Evolutionary conservation across 2,888 invertebrate species (phyloP).

Genomic region (Resseliella maxima): DNA sequence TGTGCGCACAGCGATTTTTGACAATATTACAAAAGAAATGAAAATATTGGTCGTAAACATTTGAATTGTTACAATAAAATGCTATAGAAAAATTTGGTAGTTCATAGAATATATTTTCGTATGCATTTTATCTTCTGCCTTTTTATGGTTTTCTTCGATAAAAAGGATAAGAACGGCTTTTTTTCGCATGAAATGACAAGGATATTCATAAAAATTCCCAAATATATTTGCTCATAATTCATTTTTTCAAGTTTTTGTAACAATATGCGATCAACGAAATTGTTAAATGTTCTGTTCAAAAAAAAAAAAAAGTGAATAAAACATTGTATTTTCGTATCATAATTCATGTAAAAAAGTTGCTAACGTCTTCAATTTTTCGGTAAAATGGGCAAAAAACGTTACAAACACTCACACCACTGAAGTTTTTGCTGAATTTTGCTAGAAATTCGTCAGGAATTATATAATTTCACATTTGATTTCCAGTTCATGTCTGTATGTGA

Average conservation of each 20-base stretch:
- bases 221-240: constrained; percentile 1
- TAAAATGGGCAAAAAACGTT: too few relatives aligned
- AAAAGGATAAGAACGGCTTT: background rate
- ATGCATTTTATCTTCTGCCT: background rate
- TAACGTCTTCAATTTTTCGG: too few relatives aligned
- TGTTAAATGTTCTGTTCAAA: background rate
- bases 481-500: too few relatives aligned
- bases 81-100: background rate
- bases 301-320: background rate
- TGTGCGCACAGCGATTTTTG: background rate
- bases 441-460: too few relatives aligned
- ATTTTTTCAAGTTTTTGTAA: background rate
- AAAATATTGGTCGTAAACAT: background rate
- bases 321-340: background rate
- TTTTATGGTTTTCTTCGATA: background rate
- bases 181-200: background rate
- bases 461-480: too few relatives aligned
- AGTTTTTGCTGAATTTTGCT: too few relatives aligned
- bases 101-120: background rate
- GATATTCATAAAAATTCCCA: background rate
- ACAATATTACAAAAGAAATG: background rate
- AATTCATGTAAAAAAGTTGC: background rate
- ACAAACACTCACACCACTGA: too few relatives aligned
- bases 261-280: background rate
- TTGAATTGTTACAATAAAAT: background rate